Evolutionary conservation across 2,113 vertebrate species (phyloP).

Genomic region (Salvelinus alpinus): DNA sequence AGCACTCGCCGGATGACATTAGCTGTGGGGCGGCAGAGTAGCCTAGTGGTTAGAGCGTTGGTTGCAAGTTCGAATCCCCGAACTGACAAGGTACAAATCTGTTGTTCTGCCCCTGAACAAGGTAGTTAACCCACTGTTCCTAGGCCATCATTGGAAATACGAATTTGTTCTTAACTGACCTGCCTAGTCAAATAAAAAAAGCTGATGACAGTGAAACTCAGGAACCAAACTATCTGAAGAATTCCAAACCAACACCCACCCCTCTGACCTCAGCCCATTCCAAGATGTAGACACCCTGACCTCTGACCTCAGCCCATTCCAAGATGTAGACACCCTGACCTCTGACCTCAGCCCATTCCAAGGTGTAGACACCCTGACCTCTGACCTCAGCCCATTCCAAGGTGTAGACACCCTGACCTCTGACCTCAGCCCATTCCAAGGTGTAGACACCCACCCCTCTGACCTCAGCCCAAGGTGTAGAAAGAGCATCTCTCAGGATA

Average conservation of each 20-base stretch:
- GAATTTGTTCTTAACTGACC: no score
- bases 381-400: no score
- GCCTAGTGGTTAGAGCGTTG: no score
- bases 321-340: constrained; percentile 21
- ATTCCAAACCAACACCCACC: constrained; percentile 1
- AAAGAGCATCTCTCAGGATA: no score
- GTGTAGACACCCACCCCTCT: constrained; percentile 16
- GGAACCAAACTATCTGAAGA: constrained; percentile 6
- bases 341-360: not conserved
- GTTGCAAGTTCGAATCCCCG: no score
- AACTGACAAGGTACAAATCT: no score
- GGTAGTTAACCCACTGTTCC: no score
- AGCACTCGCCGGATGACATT: constrained; percentile 36
- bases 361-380: constrained; percentile 32
- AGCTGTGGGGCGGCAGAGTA: constrained; percentile 9
- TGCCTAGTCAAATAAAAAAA: constrained; percentile 7
- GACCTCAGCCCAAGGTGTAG: constrained; percentile 19
- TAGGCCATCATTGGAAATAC: no score
- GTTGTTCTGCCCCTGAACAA: no score
- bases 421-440: no score
- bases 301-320: no score
- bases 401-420: constrained; percentile 13
- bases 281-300: constrained; percentile 15
- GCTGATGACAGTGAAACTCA: constrained; percentile 20
- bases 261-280: no score